A percentile compares a stretch with the other conserved stretches of the same genome.
phyloP scores from a whole-genome alignment of 1,140 invertebrate species.

The honey bee (Apis mellifera) region DNA sequence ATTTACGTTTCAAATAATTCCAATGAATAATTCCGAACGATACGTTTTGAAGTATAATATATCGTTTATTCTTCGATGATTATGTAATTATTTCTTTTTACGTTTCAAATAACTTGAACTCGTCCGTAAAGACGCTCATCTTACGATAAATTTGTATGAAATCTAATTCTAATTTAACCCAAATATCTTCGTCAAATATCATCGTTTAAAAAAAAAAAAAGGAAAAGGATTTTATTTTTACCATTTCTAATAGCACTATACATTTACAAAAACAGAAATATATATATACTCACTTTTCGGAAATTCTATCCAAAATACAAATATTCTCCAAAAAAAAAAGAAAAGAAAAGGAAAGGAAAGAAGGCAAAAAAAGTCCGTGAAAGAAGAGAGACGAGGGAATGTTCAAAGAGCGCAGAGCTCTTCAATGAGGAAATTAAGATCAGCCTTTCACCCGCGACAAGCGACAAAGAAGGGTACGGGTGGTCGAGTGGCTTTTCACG shows the following conservation, averaged over 20 bases:
- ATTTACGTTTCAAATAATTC: neutral
- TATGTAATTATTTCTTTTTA: neutral
- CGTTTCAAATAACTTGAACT: neutral
- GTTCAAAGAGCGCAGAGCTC: neutral
- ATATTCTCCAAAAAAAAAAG: too few relatives aligned
- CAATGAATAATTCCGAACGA: neutral
- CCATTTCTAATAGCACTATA: too few relatives aligned
- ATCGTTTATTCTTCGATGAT: too few relatives aligned
- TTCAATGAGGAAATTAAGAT: constrained; percentile 27
- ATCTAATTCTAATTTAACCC: neutral
- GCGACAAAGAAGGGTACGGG: constrained; percentile 31
- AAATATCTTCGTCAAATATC: too few relatives aligned
- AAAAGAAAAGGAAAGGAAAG: neutral
- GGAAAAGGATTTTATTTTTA: too few relatives aligned
- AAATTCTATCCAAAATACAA: too few relatives aligned
- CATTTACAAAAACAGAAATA: too few relatives aligned
- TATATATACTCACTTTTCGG: too few relatives aligned
- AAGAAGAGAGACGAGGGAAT: neutral
- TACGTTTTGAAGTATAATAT: neutral
- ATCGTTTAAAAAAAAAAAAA: too few relatives aligned
- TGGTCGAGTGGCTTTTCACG: constrained; percentile 35
- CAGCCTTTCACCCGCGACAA: constrained; percentile 12
- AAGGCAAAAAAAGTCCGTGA: neutral
- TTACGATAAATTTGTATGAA: neutral
- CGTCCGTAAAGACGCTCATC: too few relatives aligned